Base-by-base conservation (phyloP, 2,797 vertebrate genomes). In the Acanthopagrus latus region DNA sequence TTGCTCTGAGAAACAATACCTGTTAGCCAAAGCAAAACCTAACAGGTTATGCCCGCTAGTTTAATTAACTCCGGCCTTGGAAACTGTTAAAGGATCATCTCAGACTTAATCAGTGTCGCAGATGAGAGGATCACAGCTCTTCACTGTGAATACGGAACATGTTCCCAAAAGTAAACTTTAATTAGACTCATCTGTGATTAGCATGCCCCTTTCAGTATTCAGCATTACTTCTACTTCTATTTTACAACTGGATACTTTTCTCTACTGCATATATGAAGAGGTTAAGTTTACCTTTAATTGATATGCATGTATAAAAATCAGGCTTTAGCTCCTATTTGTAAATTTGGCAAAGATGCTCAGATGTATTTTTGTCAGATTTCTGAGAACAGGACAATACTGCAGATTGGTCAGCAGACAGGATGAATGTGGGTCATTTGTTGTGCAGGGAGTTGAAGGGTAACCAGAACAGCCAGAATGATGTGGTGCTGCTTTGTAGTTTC, bases 131-230 rank as follows among this genome's bases (percentile, higher is more conserved):
- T 23, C 25, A 18, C 20, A 64, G 67, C 63, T 64, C 66, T 29
- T 58, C 46, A n/a, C 29, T 69, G 54, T 88, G 44, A 82, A 65
- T 69, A 80, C 69, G 56, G 60, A 67, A 11, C 18, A 44, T 14
- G 23, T 23, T 59, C 72, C 57, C 69, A 27, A 47, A 71, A 18
- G 64, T 57, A 48, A 72, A 47, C 70, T 54, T 73, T 55, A 80
- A 80, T 76, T 78, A 81, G 33, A 60, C 43, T 74, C 23, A 16
- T 41, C 50, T 72, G 33, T 72, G 23, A 88, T 72, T 76, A 70
- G 21, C 12, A 0, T 20, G 12, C 41, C 2, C n/a, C 57, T 64
- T 29, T 29, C 44, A 23, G 27, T 44, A 33, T 51, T 64, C 29
- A 29, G 0, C 20, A 16, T 62, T 44, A 23, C 25, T 52, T 17